These are phyloP conservation scores for Lepidocolaptes lacrymiger DNA, from an alignment of 2,797 vertebrate genomes.

Conservation along the genomic window DNA sequence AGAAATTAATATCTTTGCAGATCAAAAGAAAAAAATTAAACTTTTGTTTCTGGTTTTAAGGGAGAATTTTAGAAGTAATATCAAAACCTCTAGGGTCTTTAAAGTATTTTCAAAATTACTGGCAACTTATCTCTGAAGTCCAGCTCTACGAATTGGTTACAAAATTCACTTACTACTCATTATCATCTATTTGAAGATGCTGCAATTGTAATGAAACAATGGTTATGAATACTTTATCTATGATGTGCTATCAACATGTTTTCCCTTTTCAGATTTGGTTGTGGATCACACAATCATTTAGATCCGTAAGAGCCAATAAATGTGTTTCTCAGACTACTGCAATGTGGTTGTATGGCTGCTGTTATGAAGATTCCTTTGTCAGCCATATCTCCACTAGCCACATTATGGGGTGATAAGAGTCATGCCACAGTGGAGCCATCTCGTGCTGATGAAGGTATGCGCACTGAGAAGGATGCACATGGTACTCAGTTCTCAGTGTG, in stretches of 20 bases:
- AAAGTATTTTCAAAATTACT: background rate
- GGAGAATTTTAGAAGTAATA: background rate
- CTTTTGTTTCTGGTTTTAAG: slow-evolving; percentile 40
- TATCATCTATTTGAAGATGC: slow-evolving; percentile 3
- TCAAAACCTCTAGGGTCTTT: background rate
- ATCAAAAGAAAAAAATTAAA: slow-evolving; percentile 39
- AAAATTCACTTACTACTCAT: background rate
- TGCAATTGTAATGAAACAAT: slow-evolving; percentile 8
- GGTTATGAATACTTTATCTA: background rate
- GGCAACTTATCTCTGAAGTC: background rate
- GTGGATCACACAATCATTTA: background rate
- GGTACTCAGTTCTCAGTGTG: background rate
- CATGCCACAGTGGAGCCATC: background rate
- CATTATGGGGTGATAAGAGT: background rate
- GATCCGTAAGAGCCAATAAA: background rate
- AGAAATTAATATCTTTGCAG: background rate
- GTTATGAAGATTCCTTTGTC: slow-evolving; percentile 15
- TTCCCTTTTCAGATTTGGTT: background rate
- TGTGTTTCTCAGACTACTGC: background rate
- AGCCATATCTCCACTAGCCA: background rate
- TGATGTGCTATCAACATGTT: background rate
- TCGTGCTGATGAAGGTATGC: background rate
- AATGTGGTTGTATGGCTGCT: background rate
- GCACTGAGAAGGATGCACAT: rapidly evolving
- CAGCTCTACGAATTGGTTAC: background rate